phyloP scores from a whole-genome alignment of 1,140 invertebrate genomes.

The Chironomus striatipennis region DNA sequence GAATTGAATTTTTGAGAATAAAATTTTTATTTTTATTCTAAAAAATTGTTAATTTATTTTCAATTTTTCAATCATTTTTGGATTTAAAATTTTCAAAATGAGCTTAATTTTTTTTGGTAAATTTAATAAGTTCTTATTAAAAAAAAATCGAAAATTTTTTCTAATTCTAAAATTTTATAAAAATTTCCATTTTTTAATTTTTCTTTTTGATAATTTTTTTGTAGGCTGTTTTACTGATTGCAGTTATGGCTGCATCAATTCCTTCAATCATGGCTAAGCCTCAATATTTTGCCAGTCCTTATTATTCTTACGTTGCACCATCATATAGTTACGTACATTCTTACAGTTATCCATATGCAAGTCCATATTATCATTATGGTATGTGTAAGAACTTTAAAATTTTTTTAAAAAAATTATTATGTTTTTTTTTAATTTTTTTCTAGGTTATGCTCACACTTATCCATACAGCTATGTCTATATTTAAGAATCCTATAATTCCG shows the following conservation, averaged over 20 bases:
- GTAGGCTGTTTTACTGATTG: not conserved
- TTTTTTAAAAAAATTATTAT: no score
- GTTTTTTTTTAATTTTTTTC: no score
- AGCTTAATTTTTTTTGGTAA: not conserved
- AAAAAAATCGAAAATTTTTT: no score
- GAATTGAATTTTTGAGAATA: no score
- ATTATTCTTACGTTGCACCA: not conserved
- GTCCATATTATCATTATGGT: not conserved
- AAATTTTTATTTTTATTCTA: no score
- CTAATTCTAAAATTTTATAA: not conserved
- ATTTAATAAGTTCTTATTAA: no score
- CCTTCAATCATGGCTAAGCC: not conserved
- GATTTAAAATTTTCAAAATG: not conserved
- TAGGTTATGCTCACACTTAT: slow-evolving; percentile 12
- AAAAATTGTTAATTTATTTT: not conserved
- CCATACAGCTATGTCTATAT: not conserved
- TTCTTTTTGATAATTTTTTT: not conserved
- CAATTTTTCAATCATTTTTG: not conserved
- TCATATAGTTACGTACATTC: not conserved
- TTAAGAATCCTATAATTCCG: not conserved
- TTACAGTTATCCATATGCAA: not conserved
- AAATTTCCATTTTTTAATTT: not conserved
- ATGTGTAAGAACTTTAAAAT: not conserved
- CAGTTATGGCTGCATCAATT: not conserved
- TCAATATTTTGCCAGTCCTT: not conserved